These are phyloP conservation scores for Heliconius himera DNA, from an alignment of 1,140 invertebrate species.

Conservation along the genomic window DNA sequence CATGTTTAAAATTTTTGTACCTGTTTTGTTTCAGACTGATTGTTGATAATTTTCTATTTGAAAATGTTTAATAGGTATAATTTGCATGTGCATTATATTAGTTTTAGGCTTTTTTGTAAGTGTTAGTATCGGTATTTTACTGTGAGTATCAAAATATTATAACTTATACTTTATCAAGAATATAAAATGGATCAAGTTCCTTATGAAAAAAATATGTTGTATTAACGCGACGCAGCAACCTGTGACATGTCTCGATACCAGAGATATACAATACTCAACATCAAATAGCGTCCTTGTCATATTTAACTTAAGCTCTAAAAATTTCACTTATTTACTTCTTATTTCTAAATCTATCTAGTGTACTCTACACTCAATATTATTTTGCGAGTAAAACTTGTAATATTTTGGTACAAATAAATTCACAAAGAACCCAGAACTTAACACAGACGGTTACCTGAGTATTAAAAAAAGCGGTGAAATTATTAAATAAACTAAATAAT, in stretches of 20 bases:
- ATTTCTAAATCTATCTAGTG: neutral
- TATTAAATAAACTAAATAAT: neutral
- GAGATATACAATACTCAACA: neutral
- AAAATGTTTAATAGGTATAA: neutral
- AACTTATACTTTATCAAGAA: neutral
- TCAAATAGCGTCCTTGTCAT: neutral
- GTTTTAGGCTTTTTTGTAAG: neutral
- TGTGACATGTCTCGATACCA: neutral
- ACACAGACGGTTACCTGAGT: neutral
- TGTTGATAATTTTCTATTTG: slow-evolving; percentile 6
- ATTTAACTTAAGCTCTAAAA: neutral
- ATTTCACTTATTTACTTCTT: neutral
- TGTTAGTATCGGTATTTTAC: neutral
- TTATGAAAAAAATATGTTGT: neutral
- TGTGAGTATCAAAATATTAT: slow-evolving; percentile 7
- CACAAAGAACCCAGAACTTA: neutral
- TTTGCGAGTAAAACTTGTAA: slow-evolving; percentile 3
- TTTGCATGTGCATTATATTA: slow-evolving; percentile 4
- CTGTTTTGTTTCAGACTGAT: slow-evolving; percentile 8
- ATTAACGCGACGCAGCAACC: neutral
- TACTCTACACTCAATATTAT: neutral
- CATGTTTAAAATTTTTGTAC: slow-evolving; percentile 3
- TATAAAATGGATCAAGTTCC: slow-evolving; percentile 6
- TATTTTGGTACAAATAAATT: slow-evolving; percentile 1
- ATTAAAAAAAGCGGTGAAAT: neutral